phyloP scores from a whole-genome alignment of 2,888 invertebrate species.

The Leucania comma region DNA sequence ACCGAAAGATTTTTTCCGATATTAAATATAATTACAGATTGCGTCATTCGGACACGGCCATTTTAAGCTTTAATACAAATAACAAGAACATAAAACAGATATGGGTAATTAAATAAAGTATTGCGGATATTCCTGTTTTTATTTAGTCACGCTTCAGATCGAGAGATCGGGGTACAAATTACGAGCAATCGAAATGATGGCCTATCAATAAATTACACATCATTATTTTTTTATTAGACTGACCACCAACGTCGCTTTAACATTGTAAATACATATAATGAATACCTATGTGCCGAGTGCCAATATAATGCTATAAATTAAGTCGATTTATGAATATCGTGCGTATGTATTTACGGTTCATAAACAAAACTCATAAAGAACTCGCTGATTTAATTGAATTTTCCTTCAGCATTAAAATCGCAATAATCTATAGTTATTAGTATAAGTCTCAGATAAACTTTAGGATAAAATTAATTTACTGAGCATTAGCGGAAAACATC shows the following conservation, averaged over 20 bases:
- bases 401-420: neutral
- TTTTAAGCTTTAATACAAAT: conserved; percentile 41
- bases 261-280: conserved; percentile 38
- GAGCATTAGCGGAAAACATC: conserved; percentile 9
- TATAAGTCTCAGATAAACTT: conserved; percentile 6
- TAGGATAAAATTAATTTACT: neutral
- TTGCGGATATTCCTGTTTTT: conserved; percentile 63
- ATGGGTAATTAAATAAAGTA: conserved; percentile 43
- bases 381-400: conserved; percentile 1
- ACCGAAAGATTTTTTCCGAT: neutral
- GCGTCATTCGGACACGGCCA: neutral
- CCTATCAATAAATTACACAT: conserved; percentile 76
- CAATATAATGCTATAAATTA: conserved; percentile 33
- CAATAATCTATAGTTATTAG: conserved; percentile 3
- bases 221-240: conserved; percentile 69
- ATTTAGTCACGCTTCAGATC: conserved; percentile 73
- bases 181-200: conserved; percentile 81
- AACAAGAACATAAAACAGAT: conserved; percentile 37
- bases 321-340: conserved; percentile 15
- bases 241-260: conserved; percentile 76
- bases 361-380: conserved; percentile 19
- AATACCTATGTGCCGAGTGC: conserved; percentile 21
- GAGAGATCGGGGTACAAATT: conserved; percentile 74
- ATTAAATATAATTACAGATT: conserved; percentile 16
- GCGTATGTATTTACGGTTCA: conserved; percentile 3